Evolutionary conservation across 1,140 invertebrate species (phyloP).

Genomic region (Drosophila nigromelanica): DNA sequence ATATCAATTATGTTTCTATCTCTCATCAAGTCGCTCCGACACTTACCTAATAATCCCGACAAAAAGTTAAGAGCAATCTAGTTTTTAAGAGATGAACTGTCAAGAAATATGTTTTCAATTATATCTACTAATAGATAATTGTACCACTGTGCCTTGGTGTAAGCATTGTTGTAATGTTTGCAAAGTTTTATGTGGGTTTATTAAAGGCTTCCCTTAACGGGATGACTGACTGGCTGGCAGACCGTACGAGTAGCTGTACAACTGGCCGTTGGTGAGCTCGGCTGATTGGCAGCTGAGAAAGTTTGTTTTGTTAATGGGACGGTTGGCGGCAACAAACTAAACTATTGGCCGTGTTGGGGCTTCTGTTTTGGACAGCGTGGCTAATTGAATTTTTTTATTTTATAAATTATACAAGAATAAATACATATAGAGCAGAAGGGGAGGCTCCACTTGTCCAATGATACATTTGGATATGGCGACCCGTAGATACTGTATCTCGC

Average conservation of each 20-base stretch:
- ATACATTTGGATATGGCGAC: background rate
- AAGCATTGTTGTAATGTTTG: constrained; percentile 52
- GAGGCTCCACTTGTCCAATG: background rate
- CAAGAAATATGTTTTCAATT: constrained; percentile 1
- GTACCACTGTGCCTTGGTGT: constrained; percentile 15
- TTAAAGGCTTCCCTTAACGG: constrained; percentile 58
- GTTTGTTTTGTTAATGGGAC: constrained; percentile 72
- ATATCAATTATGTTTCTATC: too few species aligned
- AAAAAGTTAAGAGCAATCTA: too few species aligned
- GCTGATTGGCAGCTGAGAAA: constrained; percentile 76
- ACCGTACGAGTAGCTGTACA: constrained; percentile 5
- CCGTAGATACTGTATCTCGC: background rate
- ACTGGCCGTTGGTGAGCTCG: constrained; percentile 17
- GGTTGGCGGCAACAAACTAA: constrained; percentile 3
- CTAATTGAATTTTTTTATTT: constrained; percentile 76
- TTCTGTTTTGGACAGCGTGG: constrained; percentile 70
- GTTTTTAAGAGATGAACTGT: background rate
- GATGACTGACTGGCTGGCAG: constrained; percentile 1
- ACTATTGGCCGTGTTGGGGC: constrained; percentile 28
- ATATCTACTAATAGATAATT: background rate
- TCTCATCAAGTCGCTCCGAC: too few species aligned
- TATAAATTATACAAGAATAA: constrained; percentile 53
- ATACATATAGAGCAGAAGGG: constrained; percentile 7
- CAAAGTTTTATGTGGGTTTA: constrained; percentile 73
- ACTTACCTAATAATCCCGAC: too few species aligned